A percentile compares a stretch with the other conserved stretches of the same genome.
Evolutionary conservation across 2,113 vertebrate genomes (phyloP).

Genomic region (Tautogolabrus adspersus): DNA sequence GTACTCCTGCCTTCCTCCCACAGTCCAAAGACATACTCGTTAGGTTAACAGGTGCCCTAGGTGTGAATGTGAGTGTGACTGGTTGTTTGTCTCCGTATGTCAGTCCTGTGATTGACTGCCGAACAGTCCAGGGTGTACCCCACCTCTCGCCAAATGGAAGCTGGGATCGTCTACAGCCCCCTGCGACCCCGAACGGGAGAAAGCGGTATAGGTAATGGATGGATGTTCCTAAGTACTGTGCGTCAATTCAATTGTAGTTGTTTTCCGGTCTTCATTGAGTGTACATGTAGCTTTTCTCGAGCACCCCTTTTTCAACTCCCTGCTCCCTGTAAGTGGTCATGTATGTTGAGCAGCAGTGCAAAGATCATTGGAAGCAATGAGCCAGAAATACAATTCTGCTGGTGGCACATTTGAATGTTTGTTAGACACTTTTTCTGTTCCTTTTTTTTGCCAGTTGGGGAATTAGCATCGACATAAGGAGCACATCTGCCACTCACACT

Average conservation of each 20-base stretch:
- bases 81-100: too few species aligned
- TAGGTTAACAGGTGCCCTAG: too few species aligned
- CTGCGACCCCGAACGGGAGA: too few species aligned
- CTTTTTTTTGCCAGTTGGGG: background rate
- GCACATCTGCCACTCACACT: slow-evolving; percentile 57
- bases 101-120: too few species aligned
- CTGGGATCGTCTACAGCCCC: too few species aligned
- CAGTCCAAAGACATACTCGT: too few species aligned
- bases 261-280: background rate
- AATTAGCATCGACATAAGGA: slow-evolving; percentile 37
- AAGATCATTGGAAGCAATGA: slow-evolving; percentile 44
- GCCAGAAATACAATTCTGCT: slow-evolving; percentile 28
- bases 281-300: background rate
- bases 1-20: too few species aligned
- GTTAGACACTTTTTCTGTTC: slow-evolving; percentile 1
- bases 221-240: background rate
- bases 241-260: background rate
- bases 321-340: slow-evolving; percentile 6
- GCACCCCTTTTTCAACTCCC: background rate
- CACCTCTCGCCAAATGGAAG: too few species aligned
- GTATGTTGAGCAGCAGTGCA: slow-evolving; percentile 27
- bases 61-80: too few species aligned
- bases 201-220: background rate
- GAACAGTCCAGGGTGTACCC: too few species aligned
- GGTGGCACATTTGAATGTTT: slow-evolving; percentile 35